A percentile compares a stretch with the other conserved stretches of the same genome.
These are phyloP conservation scores for Platyscapa corneri DNA, from an alignment of 1,140 invertebrate genomes.

Conservation along the genomic window DNA sequence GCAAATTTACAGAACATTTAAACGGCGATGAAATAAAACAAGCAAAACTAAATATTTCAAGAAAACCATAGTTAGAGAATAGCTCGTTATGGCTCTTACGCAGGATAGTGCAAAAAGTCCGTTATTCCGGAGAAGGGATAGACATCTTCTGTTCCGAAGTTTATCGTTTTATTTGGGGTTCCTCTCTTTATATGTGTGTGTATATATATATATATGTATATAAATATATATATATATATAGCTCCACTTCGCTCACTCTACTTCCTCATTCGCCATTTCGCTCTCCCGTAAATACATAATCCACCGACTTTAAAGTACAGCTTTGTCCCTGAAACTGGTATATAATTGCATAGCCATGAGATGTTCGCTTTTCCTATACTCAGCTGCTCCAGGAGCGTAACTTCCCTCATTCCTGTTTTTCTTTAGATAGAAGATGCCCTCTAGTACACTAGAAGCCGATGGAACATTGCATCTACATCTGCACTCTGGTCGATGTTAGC, in stretches of 20 bases:
- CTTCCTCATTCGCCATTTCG: neutral
- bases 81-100: conserved; percentile 43
- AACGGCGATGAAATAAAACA: neutral
- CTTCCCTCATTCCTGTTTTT: neutral
- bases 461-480: neutral
- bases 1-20: neutral
- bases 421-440: neutral
- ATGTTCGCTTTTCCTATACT: conserved; percentile 41
- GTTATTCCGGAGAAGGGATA: conserved; percentile 58
- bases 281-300: conserved; percentile 63
- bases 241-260: conserved; percentile 45
- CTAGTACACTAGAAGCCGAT: neutral
- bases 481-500: neutral
- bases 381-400: neutral
- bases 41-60: neutral
- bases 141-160: conserved; percentile 54
- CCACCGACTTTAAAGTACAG: conserved; percentile 60
- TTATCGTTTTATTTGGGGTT: conserved; percentile 70
- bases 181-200: no score
- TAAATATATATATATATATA: no score
- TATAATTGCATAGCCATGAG: conserved; percentile 64
- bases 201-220: no score
- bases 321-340: conserved; percentile 68
- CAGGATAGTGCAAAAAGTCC: conserved; percentile 54
- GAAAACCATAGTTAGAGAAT: neutral